These are phyloP conservation scores for Charanyca ferruginea DNA, from an alignment of 2,888 invertebrate genomes.

Conservation along the genomic window DNA sequence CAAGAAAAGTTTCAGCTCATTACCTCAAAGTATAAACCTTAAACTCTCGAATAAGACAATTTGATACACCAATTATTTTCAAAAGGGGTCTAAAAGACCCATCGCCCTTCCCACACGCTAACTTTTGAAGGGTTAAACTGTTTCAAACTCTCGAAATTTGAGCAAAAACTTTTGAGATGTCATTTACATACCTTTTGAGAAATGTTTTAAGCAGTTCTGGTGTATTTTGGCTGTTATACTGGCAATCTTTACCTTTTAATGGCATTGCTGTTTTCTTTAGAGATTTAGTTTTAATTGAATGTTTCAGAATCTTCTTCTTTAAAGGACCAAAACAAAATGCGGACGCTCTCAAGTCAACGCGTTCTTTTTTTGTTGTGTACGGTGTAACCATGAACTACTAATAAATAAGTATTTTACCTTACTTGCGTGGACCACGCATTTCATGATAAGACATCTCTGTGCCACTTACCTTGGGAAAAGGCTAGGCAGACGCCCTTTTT, in stretches of 20 bases:
- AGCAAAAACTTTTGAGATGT: slow-evolving; percentile 56
- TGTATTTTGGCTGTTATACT: slow-evolving; percentile 23
- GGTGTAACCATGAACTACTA: too few relatives aligned
- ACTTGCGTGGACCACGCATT: too few relatives aligned
- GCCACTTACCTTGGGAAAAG: too few relatives aligned
- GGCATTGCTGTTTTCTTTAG: neutral
- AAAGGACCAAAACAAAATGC: too few relatives aligned
- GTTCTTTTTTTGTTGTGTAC: too few relatives aligned
- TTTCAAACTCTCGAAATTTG: slow-evolving; percentile 49
- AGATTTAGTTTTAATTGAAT: neutral
- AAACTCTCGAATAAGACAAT: slow-evolving; percentile 47
- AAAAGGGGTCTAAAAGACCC: slow-evolving; percentile 56
- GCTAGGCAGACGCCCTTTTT: too few relatives aligned
- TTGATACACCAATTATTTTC: slow-evolving; percentile 61
- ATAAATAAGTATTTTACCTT: too few relatives aligned
- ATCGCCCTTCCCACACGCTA: slow-evolving; percentile 48
- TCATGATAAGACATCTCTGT: too few relatives aligned
- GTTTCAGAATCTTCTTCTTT: too few relatives aligned
- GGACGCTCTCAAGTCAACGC: too few relatives aligned
- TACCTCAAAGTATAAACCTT: slow-evolving; percentile 31
- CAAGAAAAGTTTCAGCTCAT: slow-evolving; percentile 39
- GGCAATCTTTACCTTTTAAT: slow-evolving; percentile 26
- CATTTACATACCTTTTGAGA: slow-evolving; percentile 54
- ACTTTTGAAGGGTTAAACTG: slow-evolving; percentile 60
- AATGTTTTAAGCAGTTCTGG: slow-evolving; percentile 34